A percentile compares a stretch with the other conserved stretches of the same genome.
Evolutionary conservation across 2,113 vertebrate genomes (phyloP).

Genomic region (Petrocephalus microphthalmus): DNA sequence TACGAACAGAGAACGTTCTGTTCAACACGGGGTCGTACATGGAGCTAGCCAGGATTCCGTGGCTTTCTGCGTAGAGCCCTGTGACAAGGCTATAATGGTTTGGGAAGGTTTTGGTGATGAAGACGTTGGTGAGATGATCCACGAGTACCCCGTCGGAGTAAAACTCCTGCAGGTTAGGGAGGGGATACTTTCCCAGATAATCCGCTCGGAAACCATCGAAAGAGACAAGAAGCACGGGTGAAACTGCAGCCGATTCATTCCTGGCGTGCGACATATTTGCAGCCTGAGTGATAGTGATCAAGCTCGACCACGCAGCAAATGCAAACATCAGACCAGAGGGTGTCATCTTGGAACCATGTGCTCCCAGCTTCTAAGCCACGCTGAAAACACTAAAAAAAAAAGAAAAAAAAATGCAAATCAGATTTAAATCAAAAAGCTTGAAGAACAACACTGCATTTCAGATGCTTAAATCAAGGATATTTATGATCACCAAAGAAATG

Average conservation of each 20-base stretch:
- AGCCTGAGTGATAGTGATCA: conserved; percentile 28
- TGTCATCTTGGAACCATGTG: conserved; percentile 40
- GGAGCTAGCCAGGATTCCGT: conserved; percentile 78
- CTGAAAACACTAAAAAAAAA: neutral
- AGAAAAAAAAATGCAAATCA: neutral
- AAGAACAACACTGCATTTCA: neutral
- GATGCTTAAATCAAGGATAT: neutral
- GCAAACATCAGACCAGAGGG: conserved; percentile 31
- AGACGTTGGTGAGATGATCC: conserved; percentile 76
- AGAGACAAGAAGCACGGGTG: conserved; percentile 75
- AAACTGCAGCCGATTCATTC: conserved; percentile 28
- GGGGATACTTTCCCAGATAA: conserved; percentile 75
- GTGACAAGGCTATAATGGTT: conserved; percentile 96
- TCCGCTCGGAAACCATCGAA: conserved; percentile 95
- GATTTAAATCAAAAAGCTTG: neutral
- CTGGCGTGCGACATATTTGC: conserved; percentile 5
- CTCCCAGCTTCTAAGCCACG: neutral
- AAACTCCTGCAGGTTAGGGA: conserved; percentile 75
- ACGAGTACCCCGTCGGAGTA: conserved; percentile 81
- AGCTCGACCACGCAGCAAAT: conserved; percentile 39
- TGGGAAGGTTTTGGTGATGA: conserved; percentile 93
- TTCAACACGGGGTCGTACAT: conserved; percentile 75
- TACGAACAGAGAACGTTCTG: conserved; percentile 58
- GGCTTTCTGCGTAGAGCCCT: conserved; percentile 86
- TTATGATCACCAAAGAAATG: neutral